A percentile compares a stretch with the other conserved stretches of the same genome.
Evolutionary conservation across 1,140 invertebrate genomes (phyloP).

Genomic region (Zaprionus davidi): DNA sequence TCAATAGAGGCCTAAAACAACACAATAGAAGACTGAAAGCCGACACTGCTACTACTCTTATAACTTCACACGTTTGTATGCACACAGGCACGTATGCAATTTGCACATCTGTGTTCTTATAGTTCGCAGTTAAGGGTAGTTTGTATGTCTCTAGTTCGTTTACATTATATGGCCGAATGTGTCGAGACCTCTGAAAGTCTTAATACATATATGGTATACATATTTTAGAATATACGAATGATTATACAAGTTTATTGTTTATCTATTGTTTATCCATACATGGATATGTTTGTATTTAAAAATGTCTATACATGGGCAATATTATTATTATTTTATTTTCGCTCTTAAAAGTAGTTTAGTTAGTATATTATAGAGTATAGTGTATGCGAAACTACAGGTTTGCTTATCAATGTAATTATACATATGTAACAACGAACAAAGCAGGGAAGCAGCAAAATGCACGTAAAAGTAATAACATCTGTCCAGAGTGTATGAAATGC

Average conservation of each 20-base stretch:
- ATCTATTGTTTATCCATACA: no score
- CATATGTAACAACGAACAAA: background rate
- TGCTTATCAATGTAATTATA: background rate
- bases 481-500: slow-evolving; percentile 12
- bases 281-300: no score
- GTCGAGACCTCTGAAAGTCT: background rate
- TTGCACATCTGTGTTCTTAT: background rate
- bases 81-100: background rate
- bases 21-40: background rate
- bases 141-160: background rate
- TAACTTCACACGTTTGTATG: background rate
- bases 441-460: background rate
- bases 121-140: background rate
- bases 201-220: background rate
- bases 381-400: background rate
- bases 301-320: no score
- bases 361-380: no score
- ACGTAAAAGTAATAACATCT: background rate
- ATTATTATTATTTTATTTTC: no score
- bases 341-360: no score
- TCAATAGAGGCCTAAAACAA: background rate
- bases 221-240: no score
- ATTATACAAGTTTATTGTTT: no score
- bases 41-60: slow-evolving; percentile 6
- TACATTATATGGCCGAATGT: background rate